A percentile compares a stretch with the other conserved stretches of the same genome.
Conservation (phyloP, 2,797 vertebrate genomes). For the Rhinoraja longicauda region DNA sequence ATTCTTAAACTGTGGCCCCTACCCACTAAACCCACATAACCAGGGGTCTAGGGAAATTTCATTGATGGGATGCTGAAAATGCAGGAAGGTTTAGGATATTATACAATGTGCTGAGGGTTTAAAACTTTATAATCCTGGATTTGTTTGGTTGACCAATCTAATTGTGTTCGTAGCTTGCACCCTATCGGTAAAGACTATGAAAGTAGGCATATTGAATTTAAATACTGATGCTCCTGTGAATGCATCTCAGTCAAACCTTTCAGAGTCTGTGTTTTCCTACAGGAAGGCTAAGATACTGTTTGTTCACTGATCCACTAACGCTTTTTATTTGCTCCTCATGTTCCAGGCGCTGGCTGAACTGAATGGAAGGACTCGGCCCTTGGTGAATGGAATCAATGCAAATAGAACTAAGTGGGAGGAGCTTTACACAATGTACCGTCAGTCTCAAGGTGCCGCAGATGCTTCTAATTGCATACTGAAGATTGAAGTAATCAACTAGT, state of each 20-base stretch:
- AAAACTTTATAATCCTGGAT: background rate
- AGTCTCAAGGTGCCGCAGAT: conserved; percentile 45
- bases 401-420: conserved; percentile 67
- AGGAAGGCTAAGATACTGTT: no score
- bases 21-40: background rate
- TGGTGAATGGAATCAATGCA: conserved; percentile 62
- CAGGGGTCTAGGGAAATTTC: no score
- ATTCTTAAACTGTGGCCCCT: no score
- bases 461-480: conserved; percentile 31
- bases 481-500: conserved; percentile 37
- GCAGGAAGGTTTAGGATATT: background rate
- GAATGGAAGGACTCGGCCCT: conserved; percentile 67
- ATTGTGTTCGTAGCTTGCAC: background rate
- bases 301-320: background rate
- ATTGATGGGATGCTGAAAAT: background rate
- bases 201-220: background rate
- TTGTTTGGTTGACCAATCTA: background rate
- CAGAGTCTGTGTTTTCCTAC: background rate
- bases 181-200: background rate
- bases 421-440: conserved; percentile 58
- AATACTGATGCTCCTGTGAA: background rate
- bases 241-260: background rate
- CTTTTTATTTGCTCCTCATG: conserved; percentile 22
- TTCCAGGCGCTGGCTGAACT: conserved; percentile 59
- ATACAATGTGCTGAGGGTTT: background rate